Conservation (phyloP, 2,113 vertebrate genomes). For the Nerophis ophidion region DNA sequence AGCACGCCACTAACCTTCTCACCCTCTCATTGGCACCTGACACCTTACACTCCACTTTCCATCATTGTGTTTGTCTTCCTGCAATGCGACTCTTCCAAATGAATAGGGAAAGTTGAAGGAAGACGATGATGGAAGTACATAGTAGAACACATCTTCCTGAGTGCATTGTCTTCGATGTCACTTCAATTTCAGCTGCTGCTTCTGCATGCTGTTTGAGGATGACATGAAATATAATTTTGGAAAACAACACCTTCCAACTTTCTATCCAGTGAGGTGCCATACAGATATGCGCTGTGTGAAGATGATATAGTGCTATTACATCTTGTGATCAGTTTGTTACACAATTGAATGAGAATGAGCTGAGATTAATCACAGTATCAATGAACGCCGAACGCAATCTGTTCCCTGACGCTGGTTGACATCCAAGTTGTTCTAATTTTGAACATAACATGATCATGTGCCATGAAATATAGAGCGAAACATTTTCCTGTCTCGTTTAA, state of each 20-base stretch:
- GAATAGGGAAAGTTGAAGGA: conserved; percentile 40
- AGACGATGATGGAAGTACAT: conserved; percentile 41
- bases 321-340: too few species aligned
- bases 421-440: too few species aligned
- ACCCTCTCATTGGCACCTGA: conserved; percentile 24
- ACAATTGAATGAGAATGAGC: too few species aligned
- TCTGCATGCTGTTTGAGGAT: conserved; percentile 40
- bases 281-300: too few species aligned
- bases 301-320: too few species aligned
- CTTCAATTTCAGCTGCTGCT: conserved; percentile 66
- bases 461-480: too few species aligned
- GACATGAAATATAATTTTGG: not conserved
- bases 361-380: too few species aligned
- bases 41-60: conserved; percentile 52
- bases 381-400: too few species aligned
- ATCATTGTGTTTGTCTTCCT: conserved; percentile 69
- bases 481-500: not conserved
- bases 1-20: conserved; percentile 48
- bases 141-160: conserved; percentile 65
- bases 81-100: conserved; percentile 47
- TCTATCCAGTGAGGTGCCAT: too few species aligned
- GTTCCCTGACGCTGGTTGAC: too few species aligned
- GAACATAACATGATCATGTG: too few species aligned
- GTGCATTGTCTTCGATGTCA: conserved; percentile 67
- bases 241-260: too few species aligned